Percentiles rank a stretch among this genome's conserved stretches.
Conservation (phyloP, 2,113 vertebrate genomes). For the Stigmatopora argus region DNA sequence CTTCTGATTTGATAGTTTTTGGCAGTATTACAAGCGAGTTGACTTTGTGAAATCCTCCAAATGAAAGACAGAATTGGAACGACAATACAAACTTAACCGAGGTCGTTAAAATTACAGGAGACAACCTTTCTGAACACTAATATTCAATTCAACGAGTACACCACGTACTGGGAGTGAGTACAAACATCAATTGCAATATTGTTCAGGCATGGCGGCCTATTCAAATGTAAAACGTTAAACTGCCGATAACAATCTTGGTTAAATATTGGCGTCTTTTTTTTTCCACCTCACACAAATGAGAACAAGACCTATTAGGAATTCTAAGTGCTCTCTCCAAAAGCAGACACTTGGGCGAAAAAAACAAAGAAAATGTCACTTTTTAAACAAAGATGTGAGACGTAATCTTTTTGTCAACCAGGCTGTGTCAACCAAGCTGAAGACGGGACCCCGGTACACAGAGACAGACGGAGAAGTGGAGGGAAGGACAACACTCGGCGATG, state of each 20-base stretch:
- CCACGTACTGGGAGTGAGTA: background rate
- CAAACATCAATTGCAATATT: background rate
- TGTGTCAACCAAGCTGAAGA: slow-evolving; percentile 54
- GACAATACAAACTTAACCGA: background rate
- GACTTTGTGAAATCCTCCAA: too few species aligned
- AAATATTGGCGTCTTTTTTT: background rate
- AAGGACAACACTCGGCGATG: slow-evolving; percentile 46
- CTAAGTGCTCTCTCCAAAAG: slow-evolving; percentile 5
- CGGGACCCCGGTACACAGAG: slow-evolving; percentile 48
- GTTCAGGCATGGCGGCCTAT: background rate
- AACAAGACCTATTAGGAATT: background rate
- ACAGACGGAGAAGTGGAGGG: slow-evolving; percentile 57
- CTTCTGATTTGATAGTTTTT: too few species aligned
- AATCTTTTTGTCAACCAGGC: slow-evolving; percentile 40
- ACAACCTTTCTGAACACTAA: background rate
- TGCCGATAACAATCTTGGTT: background rate
- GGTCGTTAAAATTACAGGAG: background rate
- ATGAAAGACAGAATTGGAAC: too few species aligned
- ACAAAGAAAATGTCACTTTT: slow-evolving; percentile 17
- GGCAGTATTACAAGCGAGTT: too few species aligned
- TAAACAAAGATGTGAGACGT: slow-evolving; percentile 47
- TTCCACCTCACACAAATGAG: background rate
- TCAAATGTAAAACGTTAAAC: background rate
- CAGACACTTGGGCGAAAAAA: slow-evolving; percentile 18
- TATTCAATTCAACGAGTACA: background rate